Evolutionary conservation across 2,113 vertebrate species (phyloP).

Genomic region (Lamprotornis superbus): DNA sequence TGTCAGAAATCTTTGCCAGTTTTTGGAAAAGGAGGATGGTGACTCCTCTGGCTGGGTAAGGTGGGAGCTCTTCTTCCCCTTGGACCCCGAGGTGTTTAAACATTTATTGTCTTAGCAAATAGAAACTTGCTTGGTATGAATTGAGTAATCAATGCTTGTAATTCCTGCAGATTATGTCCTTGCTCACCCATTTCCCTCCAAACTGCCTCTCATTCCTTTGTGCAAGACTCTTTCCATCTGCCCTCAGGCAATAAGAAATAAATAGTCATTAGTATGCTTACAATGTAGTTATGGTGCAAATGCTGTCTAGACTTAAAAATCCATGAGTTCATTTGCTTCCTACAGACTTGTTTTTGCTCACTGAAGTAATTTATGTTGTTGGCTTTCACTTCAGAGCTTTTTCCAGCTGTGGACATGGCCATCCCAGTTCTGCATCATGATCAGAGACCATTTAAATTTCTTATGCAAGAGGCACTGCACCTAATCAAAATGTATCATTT

Average conservation of each 20-base stretch:
- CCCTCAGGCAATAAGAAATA: conserved; percentile 16
- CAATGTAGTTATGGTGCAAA: not conserved
- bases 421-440: not conserved
- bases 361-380: not conserved
- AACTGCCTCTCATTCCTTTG: not conserved
- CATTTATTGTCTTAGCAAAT: not conserved
- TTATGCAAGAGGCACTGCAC: not conserved
- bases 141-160: not conserved
- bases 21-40: not conserved
- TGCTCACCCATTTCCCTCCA: not conserved
- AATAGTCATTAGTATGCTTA: conserved; percentile 18
- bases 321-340: conserved; percentile 1
- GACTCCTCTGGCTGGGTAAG: not conserved
- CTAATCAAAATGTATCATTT: not conserved
- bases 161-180: not conserved
- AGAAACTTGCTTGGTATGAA: not conserved
- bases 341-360: not conserved
- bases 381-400: not conserved
- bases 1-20: not conserved
- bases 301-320: conserved; percentile 29
- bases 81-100: not conserved
- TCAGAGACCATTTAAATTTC: not conserved
- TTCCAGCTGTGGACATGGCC: not conserved
- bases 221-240: conserved; percentile 17
- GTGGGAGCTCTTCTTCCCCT: not conserved